Evolutionary conservation across 2,797 vertebrate species (phyloP), one percentile per base, ranked within the genome.

Genomic region (Anolis apletophallus): DNA sequence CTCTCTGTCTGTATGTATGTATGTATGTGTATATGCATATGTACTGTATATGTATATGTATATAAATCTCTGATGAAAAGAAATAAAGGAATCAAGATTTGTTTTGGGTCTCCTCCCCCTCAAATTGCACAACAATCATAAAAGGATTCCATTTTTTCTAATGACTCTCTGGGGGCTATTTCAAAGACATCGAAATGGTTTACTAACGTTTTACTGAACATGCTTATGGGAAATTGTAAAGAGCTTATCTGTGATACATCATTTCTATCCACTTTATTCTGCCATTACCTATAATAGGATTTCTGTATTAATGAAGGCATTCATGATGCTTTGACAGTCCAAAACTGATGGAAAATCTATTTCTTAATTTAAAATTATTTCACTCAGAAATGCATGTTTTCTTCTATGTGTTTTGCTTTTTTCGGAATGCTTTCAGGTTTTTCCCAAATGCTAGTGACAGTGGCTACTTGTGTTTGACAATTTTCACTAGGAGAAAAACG

Each of bases 51-150:
- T n/a, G n/a, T n/a, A n/a, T n/a, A n/a, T n/a, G n/a, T n/a, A n/a
- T n/a, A n/a, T n/a, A n/a, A n/a, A n/a, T 52, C 4, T 84, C 88
- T 91, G 82, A 89, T 91, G 90, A 81, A 88, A 90, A 88, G 88
- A 83, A 3, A 67, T 82, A 68, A 87, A 87, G 91, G 12, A 86
- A 59, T 16, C 87, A 85, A 89, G 57, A 80, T 86, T 88, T 92
- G 19, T 93, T 90, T 92, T 13, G 26, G 73, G 4, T 5, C 92
- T 89, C 89, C 54, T 46, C 69, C 73, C 86, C 75, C 36, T 68
- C 90, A 23, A 83, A 11, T 21, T 76, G 81, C 23, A 83, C 8
- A 74, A 71, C n/a, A 73, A n/a, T n/a, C 9, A 69, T 2, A 46
- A 5, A 2, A 90, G 85, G 81, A 78, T 52, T 29, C 79, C 1